Evolutionary conservation across 2,888 invertebrate species (phyloP), one percentile per base, ranked within the genome.

Genomic region (Hemaris fuciformis): DNA sequence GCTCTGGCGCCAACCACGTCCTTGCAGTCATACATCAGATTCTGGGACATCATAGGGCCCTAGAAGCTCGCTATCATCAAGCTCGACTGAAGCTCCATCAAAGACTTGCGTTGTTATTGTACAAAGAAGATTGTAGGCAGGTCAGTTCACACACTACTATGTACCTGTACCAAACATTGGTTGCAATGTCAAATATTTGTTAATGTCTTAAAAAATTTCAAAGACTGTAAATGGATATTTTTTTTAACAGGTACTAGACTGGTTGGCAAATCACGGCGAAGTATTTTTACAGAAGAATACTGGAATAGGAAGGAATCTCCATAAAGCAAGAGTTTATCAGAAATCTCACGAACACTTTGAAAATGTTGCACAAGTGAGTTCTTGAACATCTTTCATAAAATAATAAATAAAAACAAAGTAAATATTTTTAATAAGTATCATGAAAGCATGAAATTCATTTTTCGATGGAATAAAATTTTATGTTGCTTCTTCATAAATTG

Each of bases 321-420:
- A 98, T 84, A 98, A 99, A 87, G 98, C 99, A 46, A 94, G 98
- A 74, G 98, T 98, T 7, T 97, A 99, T 85, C 99, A 99, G 91
- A 99, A 99, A 91, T 99, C 98, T 85, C 99, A 99, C 83, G 98
- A 99, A 88, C 99, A 99, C 89, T 99, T 99, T 84, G 99, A 99
- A 93, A 98, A 98, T 88, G 99, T 99, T 65, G 99, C 99, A 57
- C 97, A 98, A 95, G 98, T 98, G 90, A 92, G 94, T 87, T 57
- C 22, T 61, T 31, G 25, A n/a, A n/a, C n/a, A n/a, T n/a, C n/a
- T n/a, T n/a, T n/a, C n/a, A 27, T 8, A 7, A 7, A 27, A 7
- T 27, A 27, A 8, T 27, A 27, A 8, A 0, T 27, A 27, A 25
- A 4, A 27, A 27, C 6, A 8, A 27, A 1, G 5, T 3, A 22